Evolutionary conservation across 1,140 invertebrate genomes (phyloP).

Genomic region (Arctopsyche grandis): DNA sequence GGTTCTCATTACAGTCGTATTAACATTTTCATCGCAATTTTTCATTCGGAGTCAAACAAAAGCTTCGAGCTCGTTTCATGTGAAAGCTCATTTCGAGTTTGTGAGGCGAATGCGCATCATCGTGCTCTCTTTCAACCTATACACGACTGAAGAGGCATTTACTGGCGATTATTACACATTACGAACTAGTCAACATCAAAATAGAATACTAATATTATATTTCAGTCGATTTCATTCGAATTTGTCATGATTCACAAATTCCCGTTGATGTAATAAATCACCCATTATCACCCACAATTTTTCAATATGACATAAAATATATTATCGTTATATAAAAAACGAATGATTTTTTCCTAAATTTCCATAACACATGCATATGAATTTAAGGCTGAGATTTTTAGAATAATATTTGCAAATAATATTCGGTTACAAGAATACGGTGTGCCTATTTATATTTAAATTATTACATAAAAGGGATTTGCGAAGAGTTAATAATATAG

Average conservation of each 20-base stretch:
- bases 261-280: too few species aligned
- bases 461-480: conserved; percentile 13
- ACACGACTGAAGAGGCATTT: neutral
- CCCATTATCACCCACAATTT: too few species aligned
- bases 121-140: neutral
- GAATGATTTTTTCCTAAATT: too few species aligned
- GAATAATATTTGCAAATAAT: conserved; percentile 1
- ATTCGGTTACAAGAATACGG: neutral
- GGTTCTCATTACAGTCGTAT: neutral
- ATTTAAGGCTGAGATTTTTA: too few species aligned
- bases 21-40: conserved; percentile 16
- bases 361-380: too few species aligned
- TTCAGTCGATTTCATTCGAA: too few species aligned
- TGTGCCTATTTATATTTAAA: neutral
- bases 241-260: too few species aligned
- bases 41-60: conserved; percentile 22
- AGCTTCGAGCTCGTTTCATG: conserved; percentile 11
- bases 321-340: too few species aligned
- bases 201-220: too few species aligned
- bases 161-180: neutral
- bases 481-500: conserved; percentile 12
- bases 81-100: conserved; percentile 18
- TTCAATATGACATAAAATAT: too few species aligned
- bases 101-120: conserved; percentile 3
- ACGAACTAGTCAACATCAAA: neutral